Evolutionary conservation across 2,888 invertebrate species (phyloP).

Genomic region (Caenorhabditis sinica): DNA sequence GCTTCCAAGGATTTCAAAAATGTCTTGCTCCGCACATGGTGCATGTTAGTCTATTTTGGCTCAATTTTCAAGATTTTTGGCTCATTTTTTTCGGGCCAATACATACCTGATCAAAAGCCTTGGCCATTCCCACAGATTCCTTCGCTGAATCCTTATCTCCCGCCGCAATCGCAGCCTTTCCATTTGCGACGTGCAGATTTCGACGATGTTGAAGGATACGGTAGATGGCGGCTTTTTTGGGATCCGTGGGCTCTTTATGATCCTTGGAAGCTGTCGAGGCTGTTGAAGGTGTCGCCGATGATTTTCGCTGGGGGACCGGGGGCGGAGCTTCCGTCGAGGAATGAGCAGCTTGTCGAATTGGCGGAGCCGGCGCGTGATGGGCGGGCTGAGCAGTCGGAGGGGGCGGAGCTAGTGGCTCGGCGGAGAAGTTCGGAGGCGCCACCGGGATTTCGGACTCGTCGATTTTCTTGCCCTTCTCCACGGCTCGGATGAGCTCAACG

Average conservation of each 20-base stretch:
- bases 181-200: conserved; percentile 71
- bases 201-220: conserved; percentile 64
- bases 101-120: conserved; percentile 77
- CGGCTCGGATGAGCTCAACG: conserved; percentile 60
- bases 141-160: conserved; percentile 73
- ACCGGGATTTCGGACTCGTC: conserved; percentile 70
- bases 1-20: no score
- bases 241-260: conserved; percentile 46
- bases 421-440: conserved; percentile 68
- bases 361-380: conserved; percentile 41
- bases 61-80: no score
- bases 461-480: conserved; percentile 66
- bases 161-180: conserved; percentile 73
- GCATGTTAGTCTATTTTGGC: no score
- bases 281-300: conserved; percentile 32
- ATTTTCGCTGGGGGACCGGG: conserved; percentile 46
- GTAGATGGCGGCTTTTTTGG: conserved; percentile 63
- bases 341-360: conserved; percentile 52
- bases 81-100: no score
- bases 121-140: conserved; percentile 72
- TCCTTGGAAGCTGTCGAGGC: conserved; percentile 19
- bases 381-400: conserved; percentile 55
- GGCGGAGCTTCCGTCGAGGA: conserved; percentile 40
- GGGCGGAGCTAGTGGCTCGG: conserved; percentile 30
- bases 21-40: no score